Percentiles rank a stretch among this genome's conserved stretches.
Evolutionary conservation across 2,113 vertebrate species (phyloP).

Genomic region (Sander lucioperca): DNA sequence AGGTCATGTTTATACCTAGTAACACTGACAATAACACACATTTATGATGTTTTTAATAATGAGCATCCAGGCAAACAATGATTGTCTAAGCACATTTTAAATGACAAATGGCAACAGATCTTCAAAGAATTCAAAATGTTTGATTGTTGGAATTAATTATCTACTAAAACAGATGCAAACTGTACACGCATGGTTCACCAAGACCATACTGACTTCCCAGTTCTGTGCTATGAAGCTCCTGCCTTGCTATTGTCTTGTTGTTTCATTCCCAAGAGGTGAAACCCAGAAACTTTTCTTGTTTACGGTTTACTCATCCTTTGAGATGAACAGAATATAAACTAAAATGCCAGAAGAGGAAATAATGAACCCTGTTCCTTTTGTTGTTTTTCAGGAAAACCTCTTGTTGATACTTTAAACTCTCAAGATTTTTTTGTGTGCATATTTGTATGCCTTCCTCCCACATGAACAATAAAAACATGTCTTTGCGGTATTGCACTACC

Average conservation of each 20-base stretch:
- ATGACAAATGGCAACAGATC: constrained; percentile 25
- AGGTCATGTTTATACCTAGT: constrained; percentile 16
- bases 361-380: constrained; percentile 62
- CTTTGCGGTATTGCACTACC: constrained; percentile 32
- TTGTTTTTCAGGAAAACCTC: constrained; percentile 64
- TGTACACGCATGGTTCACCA: background rate
- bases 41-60: constrained; percentile 36
- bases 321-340: constrained; percentile 65
- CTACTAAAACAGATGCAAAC: constrained; percentile 23
- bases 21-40: constrained; percentile 20
- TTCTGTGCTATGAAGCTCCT: constrained; percentile 43
- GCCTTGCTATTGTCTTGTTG: constrained; percentile 12
- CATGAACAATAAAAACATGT: constrained; percentile 32
- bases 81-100: constrained; percentile 6
- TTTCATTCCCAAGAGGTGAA: constrained; percentile 71
- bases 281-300: constrained; percentile 75
- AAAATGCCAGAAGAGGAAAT: constrained; percentile 60
- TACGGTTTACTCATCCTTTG: constrained; percentile 69
- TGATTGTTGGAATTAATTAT: constrained; percentile 67
- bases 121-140: constrained; percentile 49
- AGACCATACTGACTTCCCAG: constrained; percentile 46
- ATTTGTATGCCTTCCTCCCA: constrained; percentile 24
- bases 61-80: background rate
- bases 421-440: constrained; percentile 36
- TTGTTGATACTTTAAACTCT: constrained; percentile 49